A percentile compares a stretch with the other conserved stretches of the same genome.
phyloP scores from a whole-genome alignment of 2,797 vertebrate genomes.

The Discoglossus pictus region DNA sequence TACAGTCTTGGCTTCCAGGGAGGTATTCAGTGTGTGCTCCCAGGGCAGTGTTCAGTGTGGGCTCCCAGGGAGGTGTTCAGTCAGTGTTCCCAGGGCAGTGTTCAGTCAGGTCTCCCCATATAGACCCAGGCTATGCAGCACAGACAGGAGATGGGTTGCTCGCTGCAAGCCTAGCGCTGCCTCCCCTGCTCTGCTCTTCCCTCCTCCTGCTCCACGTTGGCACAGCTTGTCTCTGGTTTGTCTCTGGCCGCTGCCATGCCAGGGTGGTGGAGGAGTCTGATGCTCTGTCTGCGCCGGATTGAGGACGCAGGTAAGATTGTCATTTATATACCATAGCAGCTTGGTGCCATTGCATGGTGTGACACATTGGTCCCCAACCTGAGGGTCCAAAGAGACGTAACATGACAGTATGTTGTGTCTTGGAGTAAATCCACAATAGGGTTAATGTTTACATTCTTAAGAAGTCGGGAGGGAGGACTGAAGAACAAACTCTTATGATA shows the following conservation, averaged over 20 bases:
- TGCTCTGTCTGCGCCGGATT: conserved; percentile 45
- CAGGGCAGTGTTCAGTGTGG: conserved; percentile 22
- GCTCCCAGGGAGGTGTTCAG: no score
- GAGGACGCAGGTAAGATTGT: conserved; percentile 38
- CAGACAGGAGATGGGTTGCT: conserved; percentile 26
- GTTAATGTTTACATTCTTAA: no score
- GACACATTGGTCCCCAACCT: background rate
- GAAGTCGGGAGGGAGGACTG: no score
- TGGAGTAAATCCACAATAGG: no score
- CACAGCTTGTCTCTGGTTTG: no score
- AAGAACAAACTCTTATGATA: no score
- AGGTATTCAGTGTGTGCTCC: no score
- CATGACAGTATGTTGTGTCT: no score
- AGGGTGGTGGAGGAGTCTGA: conserved; percentile 43
- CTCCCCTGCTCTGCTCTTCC: background rate
- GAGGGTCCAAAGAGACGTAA: conserved; percentile 16
- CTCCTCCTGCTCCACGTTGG: conserved; percentile 5
- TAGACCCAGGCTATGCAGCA: no score
- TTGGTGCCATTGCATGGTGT: background rate
- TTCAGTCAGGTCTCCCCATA: conserved; percentile 19
- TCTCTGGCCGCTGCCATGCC: conserved; percentile 33
- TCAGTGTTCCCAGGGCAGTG: no score
- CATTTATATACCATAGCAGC: background rate
- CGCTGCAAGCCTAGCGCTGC: conserved; percentile 22
- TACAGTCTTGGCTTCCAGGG: conserved; percentile 21